Conservation (phyloP, 2,113 vertebrate species). For the Atractosteus spatula region DNA sequence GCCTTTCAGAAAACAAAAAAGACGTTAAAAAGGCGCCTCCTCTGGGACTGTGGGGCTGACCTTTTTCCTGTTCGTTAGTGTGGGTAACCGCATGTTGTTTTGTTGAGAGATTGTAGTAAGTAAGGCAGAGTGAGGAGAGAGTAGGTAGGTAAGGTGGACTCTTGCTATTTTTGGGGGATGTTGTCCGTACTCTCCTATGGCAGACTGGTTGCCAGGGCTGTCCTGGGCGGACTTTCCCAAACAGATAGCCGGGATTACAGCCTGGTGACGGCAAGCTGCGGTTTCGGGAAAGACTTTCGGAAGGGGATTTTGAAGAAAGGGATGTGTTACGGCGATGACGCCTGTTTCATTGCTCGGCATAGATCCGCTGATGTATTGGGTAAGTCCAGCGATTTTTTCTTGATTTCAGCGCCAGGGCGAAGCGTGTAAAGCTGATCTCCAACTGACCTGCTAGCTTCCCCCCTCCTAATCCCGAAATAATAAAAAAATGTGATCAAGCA, state of each 20-base stretch:
- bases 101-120: conserved; percentile 14
- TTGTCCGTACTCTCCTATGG: conserved; percentile 97
- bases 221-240: conserved; percentile 94
- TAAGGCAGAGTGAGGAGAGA: conserved; percentile 18
- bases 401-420: neutral
- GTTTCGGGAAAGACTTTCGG: conserved; percentile 98
- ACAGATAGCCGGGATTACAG: conserved; percentile 92
- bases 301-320: conserved; percentile 97
- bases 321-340: conserved; percentile 96
- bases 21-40: neutral
- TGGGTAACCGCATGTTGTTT: conserved; percentile 20
- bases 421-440: neutral
- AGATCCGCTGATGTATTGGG: conserved; percentile 89
- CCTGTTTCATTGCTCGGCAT: conserved; percentile 91
- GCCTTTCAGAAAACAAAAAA: neutral
- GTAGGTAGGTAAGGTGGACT: conserved; percentile 14
- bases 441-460: neutral
- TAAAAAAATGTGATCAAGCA: neutral
- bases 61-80: neutral
- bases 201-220: conserved; percentile 93
- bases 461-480: neutral
- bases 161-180: conserved; percentile 59
- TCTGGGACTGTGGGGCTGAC: too few species aligned
- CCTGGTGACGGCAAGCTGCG: conserved; percentile 90
- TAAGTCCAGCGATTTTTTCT: conserved; percentile 50